Percentiles rank a stretch among this genome's conserved stretches.
Evolutionary conservation across 2,113 vertebrate genomes (phyloP).

Genomic region (Grus americana): DNA sequence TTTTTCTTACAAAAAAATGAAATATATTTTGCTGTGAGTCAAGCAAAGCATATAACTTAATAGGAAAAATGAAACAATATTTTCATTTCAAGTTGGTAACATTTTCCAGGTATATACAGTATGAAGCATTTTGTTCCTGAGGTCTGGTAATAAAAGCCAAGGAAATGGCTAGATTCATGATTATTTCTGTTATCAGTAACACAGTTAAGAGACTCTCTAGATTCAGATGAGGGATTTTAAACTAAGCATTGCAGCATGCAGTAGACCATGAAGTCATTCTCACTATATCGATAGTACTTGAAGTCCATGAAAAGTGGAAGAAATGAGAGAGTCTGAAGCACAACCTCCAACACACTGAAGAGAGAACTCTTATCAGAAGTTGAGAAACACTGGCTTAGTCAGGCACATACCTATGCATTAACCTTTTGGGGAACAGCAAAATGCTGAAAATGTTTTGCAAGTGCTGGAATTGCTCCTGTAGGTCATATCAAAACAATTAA

Average conservation of each 20-base stretch:
- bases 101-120: background rate
- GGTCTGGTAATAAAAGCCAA: background rate
- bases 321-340: background rate
- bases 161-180: background rate
- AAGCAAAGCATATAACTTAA: background rate
- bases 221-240: background rate
- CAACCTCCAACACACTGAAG: background rate
- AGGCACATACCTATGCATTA: background rate
- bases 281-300: background rate
- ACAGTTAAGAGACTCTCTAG: background rate
- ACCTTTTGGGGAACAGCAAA: background rate
- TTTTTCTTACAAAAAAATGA: background rate
- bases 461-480: background rate
- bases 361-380: background rate
- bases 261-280: background rate
- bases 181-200: background rate
- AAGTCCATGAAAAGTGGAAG: background rate
- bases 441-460: background rate
- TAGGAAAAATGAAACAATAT: background rate
- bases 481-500: background rate
- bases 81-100: background rate
- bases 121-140: background rate
- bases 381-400: background rate
- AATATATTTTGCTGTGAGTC: background rate
- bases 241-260: background rate